Conservation (phyloP, 1,140 invertebrate species). For the Grapholita molesta region DNA sequence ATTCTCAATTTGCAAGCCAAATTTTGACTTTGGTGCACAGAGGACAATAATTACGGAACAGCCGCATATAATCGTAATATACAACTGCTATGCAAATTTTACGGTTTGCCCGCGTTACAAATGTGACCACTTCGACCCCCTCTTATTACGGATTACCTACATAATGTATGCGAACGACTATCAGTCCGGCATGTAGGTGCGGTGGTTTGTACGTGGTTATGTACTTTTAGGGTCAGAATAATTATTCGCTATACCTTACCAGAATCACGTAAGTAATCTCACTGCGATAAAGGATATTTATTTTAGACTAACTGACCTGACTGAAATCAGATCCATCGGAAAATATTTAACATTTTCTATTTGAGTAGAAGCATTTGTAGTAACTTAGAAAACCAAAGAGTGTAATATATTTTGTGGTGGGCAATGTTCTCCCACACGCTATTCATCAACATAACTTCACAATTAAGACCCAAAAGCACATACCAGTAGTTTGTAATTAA, state of each 20-base stretch:
- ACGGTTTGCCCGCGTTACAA: background rate
- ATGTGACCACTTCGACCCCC: constrained; percentile 2
- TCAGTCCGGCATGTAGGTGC: background rate
- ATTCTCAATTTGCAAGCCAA: background rate
- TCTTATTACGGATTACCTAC: constrained; percentile 10
- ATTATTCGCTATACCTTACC: background rate
- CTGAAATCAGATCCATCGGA: background rate
- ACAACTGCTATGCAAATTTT: constrained; percentile 16
- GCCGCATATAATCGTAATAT: constrained; percentile 13
- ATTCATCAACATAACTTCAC: constrained; percentile 1
- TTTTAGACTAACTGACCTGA: background rate
- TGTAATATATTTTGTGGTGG: background rate
- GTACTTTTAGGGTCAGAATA: background rate
- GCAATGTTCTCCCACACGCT: background rate
- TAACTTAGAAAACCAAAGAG: background rate
- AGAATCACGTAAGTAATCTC: background rate
- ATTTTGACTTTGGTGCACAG: background rate
- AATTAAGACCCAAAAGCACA: constrained; percentile 14
- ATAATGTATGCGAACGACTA: constrained; percentile 8
- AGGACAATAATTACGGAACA: background rate
- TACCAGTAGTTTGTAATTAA: constrained; percentile 15
- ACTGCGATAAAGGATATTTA: background rate
- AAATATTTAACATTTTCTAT: background rate
- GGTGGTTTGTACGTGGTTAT: background rate
- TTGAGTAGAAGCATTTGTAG: background rate